Percentiles rank a stretch among this genome's conserved stretches.
Conservation (phyloP, 2,888 invertebrate species). For the Tetropium fuscum region DNA sequence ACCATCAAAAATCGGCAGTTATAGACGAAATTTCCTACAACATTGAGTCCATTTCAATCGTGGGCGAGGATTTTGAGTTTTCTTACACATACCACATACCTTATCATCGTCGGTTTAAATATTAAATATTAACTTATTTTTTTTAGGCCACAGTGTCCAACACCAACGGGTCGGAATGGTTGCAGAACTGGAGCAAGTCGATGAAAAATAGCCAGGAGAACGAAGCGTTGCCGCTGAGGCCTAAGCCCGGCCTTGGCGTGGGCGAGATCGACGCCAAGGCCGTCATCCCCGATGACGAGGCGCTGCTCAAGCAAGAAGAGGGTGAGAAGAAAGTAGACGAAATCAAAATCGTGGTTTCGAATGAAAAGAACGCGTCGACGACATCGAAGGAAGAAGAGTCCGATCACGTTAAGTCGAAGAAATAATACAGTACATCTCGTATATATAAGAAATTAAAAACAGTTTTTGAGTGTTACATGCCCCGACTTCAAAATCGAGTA, state of each 20-base stretch:
- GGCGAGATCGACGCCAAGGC: conserved; percentile 65
- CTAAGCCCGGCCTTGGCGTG: conserved; percentile 57
- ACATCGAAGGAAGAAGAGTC: conserved; percentile 49
- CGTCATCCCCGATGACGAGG: conserved; percentile 45
- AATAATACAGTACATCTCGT: too few relatives aligned
- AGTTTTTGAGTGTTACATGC: too few relatives aligned
- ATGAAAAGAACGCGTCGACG: conserved; percentile 36
- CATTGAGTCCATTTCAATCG: too few relatives aligned
- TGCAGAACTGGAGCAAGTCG: conserved; percentile 73
- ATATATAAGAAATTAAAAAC: too few relatives aligned
- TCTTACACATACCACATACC: too few relatives aligned
- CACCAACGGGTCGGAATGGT: conserved; percentile 69
- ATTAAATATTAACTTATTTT: conserved; percentile 29
- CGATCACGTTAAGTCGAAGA: conserved; percentile 52
- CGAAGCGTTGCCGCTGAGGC: conserved; percentile 28
- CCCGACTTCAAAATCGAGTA: too few relatives aligned
- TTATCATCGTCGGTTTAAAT: not conserved
- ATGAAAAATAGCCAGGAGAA: conserved; percentile 57
- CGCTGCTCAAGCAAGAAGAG: not conserved
- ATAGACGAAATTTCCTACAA: too few relatives aligned
- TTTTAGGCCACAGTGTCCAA: conserved; percentile 58
- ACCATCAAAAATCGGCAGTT: too few relatives aligned
- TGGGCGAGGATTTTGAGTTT: too few relatives aligned
- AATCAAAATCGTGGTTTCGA: conserved; percentile 25
- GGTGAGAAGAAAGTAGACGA: not conserved